A percentile compares a stretch with the other conserved stretches of the same genome.
These are phyloP conservation scores for Cichladusa arquata DNA, from an alignment of 2,113 vertebrate species.

Conservation along the genomic window DNA sequence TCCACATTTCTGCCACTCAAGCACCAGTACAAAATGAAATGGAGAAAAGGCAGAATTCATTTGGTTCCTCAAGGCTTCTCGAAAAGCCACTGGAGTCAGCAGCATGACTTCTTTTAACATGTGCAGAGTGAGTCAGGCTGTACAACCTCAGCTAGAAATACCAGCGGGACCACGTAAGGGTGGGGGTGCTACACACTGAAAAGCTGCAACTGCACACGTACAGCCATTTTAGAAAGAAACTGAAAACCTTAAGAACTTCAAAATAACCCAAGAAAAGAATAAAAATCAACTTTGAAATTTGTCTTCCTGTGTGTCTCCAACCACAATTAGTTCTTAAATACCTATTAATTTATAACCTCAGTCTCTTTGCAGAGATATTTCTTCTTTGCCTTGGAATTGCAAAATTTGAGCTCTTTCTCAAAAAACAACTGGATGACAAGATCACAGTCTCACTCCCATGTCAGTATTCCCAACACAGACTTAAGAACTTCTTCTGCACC, in stretches of 20 bases:
- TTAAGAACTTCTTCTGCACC: not conserved
- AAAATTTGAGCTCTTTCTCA: not conserved
- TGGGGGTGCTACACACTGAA: not conserved
- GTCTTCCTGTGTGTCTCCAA: not conserved
- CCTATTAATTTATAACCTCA: not conserved
- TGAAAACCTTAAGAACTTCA: not conserved
- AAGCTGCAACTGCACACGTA: not conserved
- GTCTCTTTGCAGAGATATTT: not conserved
- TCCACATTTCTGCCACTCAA: conserved; percentile 21
- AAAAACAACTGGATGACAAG: not conserved
- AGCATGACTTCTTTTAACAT: not conserved
- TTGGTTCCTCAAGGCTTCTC: not conserved
- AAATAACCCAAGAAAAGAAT: not conserved
- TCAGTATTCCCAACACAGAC: not conserved
- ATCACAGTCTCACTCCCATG: rapidly evolving
- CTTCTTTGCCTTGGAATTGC: not conserved
- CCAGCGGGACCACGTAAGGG: not conserved
- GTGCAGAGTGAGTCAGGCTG: conserved; percentile 11
- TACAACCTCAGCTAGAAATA: not conserved
- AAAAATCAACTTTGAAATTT: not conserved
- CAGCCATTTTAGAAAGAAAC: not conserved
- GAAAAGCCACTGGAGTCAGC: not conserved
- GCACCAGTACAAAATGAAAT: not conserved
- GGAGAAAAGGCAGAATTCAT: not conserved
- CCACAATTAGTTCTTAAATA: not conserved